These are phyloP conservation scores for Siphlonurus alternatus DNA, from an alignment of 2,888 invertebrate species.

Conservation along the genomic window DNA sequence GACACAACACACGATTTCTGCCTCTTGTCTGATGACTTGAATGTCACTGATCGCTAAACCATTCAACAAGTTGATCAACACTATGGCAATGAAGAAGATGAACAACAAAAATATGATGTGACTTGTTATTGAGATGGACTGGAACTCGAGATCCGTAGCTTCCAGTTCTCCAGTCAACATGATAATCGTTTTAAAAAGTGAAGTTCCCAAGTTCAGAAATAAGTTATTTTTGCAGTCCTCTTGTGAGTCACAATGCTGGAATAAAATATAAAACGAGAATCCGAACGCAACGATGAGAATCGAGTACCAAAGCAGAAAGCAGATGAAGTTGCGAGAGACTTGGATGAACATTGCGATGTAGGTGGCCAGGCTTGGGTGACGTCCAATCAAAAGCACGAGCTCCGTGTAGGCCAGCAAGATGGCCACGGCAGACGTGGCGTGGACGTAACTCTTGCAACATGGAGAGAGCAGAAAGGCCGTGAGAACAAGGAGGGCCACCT, in stretches of 20 bases:
- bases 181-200: constrained; percentile 66
- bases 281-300: constrained; percentile 68
- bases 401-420: constrained; percentile 61
- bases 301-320: constrained; percentile 62
- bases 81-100: constrained; percentile 67
- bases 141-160: constrained; percentile 56
- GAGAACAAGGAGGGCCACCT: constrained; percentile 45
- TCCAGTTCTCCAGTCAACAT: constrained; percentile 81
- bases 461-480: constrained; percentile 43
- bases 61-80: constrained; percentile 64
- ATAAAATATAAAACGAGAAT: constrained; percentile 61
- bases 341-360: constrained; percentile 71
- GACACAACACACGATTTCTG: constrained; percentile 60
- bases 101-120: constrained; percentile 62
- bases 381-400: constrained; percentile 58
- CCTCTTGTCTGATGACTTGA: constrained; percentile 52
- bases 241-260: constrained; percentile 26
- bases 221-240: constrained; percentile 42
- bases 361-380: constrained; percentile 60
- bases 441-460: no score
- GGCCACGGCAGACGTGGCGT: constrained; percentile 52
- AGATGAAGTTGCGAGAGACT: constrained; percentile 62
- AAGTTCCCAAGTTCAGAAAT: constrained; percentile 50
- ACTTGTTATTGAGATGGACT: constrained; percentile 47
- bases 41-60: constrained; percentile 77